Percentiles rank a stretch among this genome's conserved stretches.
Evolutionary conservation across 2,797 vertebrate genomes (phyloP).

Genomic region (Paguma larvata): DNA sequence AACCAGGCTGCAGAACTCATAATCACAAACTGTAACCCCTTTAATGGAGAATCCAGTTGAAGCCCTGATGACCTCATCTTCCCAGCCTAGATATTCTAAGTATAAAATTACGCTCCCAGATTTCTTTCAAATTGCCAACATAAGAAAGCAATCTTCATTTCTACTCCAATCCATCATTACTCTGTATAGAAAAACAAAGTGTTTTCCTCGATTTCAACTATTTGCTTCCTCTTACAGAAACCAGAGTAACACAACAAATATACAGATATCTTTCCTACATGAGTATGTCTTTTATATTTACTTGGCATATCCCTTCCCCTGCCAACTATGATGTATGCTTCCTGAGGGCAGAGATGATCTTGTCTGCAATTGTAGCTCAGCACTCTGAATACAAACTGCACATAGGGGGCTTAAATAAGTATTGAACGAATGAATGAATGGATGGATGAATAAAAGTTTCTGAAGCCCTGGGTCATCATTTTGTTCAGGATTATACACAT

Average conservation of each 20-base stretch:
- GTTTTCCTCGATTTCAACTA: neutral
- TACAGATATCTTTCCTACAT: neutral
- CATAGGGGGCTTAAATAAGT: neutral
- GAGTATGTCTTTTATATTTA: neutral
- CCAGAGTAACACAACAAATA: neutral
- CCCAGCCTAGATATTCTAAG: neutral
- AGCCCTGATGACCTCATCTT: neutral
- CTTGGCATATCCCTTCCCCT: neutral
- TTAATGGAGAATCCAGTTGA: neutral
- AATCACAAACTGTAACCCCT: neutral
- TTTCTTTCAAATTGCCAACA: neutral
- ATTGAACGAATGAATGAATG: neutral
- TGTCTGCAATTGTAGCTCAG: neutral
- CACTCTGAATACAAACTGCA: neutral
- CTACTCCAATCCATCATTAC: neutral
- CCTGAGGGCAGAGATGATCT: neutral
- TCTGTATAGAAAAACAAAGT: neutral
- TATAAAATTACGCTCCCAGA: neutral
- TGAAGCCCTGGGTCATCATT: neutral
- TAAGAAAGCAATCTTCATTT: conserved; percentile 5
- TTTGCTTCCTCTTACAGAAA: conserved; percentile 24
- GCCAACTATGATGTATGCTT: neutral
- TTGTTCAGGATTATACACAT: neutral
- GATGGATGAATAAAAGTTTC: neutral
- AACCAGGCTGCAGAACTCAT: neutral